Conservation (phyloP, 1,140 invertebrate genomes). For the Acromyrmex heyeri region DNA sequence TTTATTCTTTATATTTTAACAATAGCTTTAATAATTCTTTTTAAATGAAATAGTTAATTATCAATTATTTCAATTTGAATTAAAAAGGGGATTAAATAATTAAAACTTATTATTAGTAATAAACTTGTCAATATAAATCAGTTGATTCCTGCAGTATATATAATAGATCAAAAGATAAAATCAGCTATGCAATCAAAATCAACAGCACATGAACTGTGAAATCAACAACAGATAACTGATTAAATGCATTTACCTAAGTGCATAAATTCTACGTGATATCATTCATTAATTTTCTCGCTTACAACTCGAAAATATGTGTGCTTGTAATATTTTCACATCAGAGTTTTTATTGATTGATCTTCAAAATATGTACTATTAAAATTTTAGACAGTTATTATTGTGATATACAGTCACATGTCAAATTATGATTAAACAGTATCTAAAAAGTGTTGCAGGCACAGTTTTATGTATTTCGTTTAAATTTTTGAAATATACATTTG, state of each 20-base stretch:
- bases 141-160: not conserved
- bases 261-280: not conserved
- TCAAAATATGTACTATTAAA: not conserved
- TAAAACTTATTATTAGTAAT: not conserved
- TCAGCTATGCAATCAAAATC: not conserved
- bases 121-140: conserved; percentile 1
- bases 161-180: conserved; percentile 16
- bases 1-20: not conserved
- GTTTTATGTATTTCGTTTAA: not conserved
- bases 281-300: conserved; percentile 1
- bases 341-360: not conserved
- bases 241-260: conserved; percentile 1
- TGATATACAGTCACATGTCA: not conserved
- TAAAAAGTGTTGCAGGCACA: not conserved
- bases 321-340: not conserved
- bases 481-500: not conserved
- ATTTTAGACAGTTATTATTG: not conserved
- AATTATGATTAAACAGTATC: not conserved
- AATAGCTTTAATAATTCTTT: not conserved
- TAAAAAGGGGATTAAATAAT: not conserved
- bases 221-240: conserved; percentile 9
- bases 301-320: not conserved
- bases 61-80: not conserved
- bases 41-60: not conserved
- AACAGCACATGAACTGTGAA: conserved; percentile 17